These are phyloP conservation scores for Cetonia aurata DNA, from an alignment of 2,888 invertebrate genomes.

Conservation along the genomic window DNA sequence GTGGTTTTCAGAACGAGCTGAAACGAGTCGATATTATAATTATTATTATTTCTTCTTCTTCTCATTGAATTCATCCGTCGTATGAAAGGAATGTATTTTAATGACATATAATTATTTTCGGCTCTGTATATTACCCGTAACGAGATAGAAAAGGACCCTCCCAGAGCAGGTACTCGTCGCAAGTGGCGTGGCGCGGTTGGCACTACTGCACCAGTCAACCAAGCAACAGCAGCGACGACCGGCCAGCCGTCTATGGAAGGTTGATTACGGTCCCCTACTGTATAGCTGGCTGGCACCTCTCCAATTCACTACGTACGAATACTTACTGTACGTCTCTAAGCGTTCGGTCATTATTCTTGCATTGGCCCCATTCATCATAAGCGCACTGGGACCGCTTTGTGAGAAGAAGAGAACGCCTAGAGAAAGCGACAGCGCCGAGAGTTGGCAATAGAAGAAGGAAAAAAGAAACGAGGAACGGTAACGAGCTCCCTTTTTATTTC, in stretches of 20 bases:
- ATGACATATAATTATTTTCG: too few species aligned
- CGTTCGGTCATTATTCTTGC: slow-evolving; percentile 34
- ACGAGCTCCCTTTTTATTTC: slow-evolving; percentile 16
- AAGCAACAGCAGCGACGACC: background rate
- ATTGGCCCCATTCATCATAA: slow-evolving; percentile 40
- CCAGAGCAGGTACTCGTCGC: slow-evolving; percentile 30
- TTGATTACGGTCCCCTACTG: slow-evolving; percentile 22
- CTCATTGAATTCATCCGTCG: too few species aligned
- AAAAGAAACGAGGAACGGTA: slow-evolving; percentile 18
- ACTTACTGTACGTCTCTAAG: too few species aligned
- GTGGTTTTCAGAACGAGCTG: too few species aligned
- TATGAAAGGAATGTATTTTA: too few species aligned
- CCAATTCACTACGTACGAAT: slow-evolving; percentile 28
- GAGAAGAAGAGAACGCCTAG: background rate
- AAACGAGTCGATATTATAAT: too few species aligned
- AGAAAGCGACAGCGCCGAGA: background rate
- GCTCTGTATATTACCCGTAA: too few species aligned
- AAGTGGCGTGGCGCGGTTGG: slow-evolving; percentile 22
- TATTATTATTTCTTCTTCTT: too few species aligned
- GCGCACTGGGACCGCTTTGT: slow-evolving; percentile 12
- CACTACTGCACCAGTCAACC: background rate
- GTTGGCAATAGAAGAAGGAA: slow-evolving; percentile 1
- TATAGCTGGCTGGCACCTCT: slow-evolving; percentile 28
- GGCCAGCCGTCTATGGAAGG: slow-evolving; percentile 6
- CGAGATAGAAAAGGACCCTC: too few species aligned